These are phyloP conservation scores for Corythornis cristatus DNA, from an alignment of 2,113 vertebrate species.

Conservation along the genomic window DNA sequence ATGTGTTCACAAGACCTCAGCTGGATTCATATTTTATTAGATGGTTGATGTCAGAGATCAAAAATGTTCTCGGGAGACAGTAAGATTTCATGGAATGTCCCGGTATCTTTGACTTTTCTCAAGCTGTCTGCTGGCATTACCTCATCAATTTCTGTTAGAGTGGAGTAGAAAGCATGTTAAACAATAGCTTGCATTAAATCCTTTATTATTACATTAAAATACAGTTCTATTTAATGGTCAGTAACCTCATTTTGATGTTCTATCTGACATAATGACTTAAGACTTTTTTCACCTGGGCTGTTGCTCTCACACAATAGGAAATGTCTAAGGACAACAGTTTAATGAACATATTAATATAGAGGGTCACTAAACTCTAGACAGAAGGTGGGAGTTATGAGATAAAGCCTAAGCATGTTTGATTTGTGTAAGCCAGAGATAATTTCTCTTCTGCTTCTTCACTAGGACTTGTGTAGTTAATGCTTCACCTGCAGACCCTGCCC, in stretches of 20 bases:
- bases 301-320: slow-evolving; percentile 26
- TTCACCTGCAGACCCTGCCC: background rate
- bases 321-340: background rate
- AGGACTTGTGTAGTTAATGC: background rate
- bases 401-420: background rate
- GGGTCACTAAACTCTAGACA: background rate
- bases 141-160: slow-evolving; percentile 56
- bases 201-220: slow-evolving; percentile 27
- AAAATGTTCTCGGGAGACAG: slow-evolving; percentile 66
- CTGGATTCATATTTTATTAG: slow-evolving; percentile 41
- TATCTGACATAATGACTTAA: background rate
- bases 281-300: background rate
- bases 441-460: background rate
- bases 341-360: background rate
- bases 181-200: slow-evolving; percentile 27
- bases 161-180: slow-evolving; percentile 35
- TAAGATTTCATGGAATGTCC: slow-evolving; percentile 50
- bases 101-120: slow-evolving; percentile 51
- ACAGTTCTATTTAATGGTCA: background rate
- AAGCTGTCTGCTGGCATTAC: slow-evolving; percentile 47
- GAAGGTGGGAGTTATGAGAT: slow-evolving; percentile 5
- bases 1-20: slow-evolving; percentile 46
- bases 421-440: background rate
- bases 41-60: slow-evolving; percentile 63
- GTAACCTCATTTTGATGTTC: slow-evolving; percentile 23